phyloP scores from a whole-genome alignment of 2,113 vertebrate species.

The Oryctolagus cuniculus region DNA sequence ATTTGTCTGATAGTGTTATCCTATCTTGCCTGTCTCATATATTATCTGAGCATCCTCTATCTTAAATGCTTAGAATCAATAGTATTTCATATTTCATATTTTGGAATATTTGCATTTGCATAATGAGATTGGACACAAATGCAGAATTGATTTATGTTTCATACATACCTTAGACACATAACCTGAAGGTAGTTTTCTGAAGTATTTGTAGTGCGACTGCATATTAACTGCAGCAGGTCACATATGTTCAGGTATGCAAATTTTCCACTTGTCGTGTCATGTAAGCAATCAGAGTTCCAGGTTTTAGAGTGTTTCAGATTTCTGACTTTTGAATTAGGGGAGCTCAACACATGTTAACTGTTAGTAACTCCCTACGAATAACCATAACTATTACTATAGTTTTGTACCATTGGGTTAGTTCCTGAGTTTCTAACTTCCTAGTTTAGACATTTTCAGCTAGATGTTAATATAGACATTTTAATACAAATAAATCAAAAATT shows the following conservation, averaged over 20 bases:
- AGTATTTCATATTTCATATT: not conserved
- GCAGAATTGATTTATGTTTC: not conserved
- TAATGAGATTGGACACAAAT: not conserved
- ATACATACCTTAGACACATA: not conserved
- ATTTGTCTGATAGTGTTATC: not conserved
- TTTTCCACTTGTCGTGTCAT: not conserved
- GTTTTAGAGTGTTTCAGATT: not conserved
- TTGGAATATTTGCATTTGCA: not conserved
- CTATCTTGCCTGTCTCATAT: not conserved
- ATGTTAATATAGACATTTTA: slow-evolving; percentile 20
- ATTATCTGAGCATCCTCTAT: not conserved
- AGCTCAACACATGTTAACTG: not conserved
- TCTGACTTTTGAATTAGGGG: not conserved
- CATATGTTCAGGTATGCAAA: not conserved
- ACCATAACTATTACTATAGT: not conserved
- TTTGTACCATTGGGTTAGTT: slow-evolving; percentile 16
- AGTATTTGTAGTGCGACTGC: not conserved
- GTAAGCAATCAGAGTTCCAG: not conserved
- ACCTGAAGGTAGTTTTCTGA: not conserved
- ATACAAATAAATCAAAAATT: not conserved
- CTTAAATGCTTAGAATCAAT: not conserved
- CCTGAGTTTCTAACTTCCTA: not conserved
- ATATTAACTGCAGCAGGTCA: not conserved
- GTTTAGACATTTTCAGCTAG: slow-evolving; percentile 22
- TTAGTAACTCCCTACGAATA: not conserved